Evolutionary conservation across 1,140 invertebrate genomes (phyloP).

Genomic region (Heliconius congener): DNA sequence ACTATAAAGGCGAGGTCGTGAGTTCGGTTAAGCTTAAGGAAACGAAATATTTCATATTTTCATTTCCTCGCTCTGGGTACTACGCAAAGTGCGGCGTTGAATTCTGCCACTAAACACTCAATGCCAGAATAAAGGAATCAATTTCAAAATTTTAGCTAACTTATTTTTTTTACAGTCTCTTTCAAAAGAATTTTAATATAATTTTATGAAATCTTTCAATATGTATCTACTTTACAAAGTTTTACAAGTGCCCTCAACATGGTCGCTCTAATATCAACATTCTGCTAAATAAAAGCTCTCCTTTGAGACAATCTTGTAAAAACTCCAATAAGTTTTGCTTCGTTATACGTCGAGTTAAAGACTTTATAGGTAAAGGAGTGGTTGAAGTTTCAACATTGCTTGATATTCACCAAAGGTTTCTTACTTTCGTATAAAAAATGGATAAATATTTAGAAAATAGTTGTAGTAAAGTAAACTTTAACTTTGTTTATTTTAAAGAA

Average conservation of each 20-base stretch:
- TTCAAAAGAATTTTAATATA: background rate
- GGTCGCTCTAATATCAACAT: conserved; percentile 15
- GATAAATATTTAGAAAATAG: background rate
- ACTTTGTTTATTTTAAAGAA: too few species aligned
- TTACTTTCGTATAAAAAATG: background rate
- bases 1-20: too few species aligned
- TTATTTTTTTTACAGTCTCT: too few species aligned
- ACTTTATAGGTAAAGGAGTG: conserved; percentile 14
- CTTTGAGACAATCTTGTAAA: conserved; percentile 21
- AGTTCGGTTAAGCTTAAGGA: too few species aligned
- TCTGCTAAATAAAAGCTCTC: conserved; percentile 28
- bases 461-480: background rate
- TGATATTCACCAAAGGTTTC: background rate
- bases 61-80: too few species aligned
- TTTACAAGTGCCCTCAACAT: background rate
- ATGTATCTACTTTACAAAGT: conserved; percentile 18
- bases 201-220: background rate
- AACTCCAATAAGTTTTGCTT: conserved; percentile 23
- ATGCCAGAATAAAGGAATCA: too few species aligned
- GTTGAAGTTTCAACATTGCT: conserved; percentile 11
- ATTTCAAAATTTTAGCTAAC: too few species aligned
- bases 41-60: too few species aligned
- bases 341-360: conserved; percentile 13
- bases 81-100: too few species aligned
- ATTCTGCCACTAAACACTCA: too few species aligned